Base-by-base conservation (phyloP, 2,113 vertebrate species). In the Caloenas nicobarica region DNA sequence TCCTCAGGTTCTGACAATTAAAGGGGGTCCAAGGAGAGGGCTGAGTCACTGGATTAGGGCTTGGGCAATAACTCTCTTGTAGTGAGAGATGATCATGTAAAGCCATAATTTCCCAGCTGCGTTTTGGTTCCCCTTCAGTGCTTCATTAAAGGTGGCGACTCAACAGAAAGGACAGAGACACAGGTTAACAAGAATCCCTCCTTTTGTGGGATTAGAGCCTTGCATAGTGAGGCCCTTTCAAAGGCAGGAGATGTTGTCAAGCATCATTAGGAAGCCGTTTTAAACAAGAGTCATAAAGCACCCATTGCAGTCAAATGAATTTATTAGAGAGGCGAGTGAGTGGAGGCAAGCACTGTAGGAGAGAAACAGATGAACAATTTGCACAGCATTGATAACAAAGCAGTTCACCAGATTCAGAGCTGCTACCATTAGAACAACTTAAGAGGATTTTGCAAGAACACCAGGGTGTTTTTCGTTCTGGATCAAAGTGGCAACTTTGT, bases 141-240 rank as follows among this genome's bases (percentile, higher is more conserved):
- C 95, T 97, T 97, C 97, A 97, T 97, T 97, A 97, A 97, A 97
- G 95, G 86, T 96, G 91, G 95, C 91, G 94, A 96, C 96, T 97
- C 92, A 86, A 94, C 91, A 94, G 94, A 95, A 95, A 95, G 87
- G 89, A 97, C 56, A 29, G 84, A 92, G 82, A 84, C 76, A 29
- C 95, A 95, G 94, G 95, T 96, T 95, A 97, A 97, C 96, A 96
- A 96, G 94, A 94, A 96, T 96, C 93, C 91, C 90, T 93, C 89
- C 97, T 97, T 97, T 97, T 93, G 96, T 83, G 70, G 92, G 95
- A 96, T 97, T 97, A 97, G 85, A 93, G 86, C 72, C 89, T 84
- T 62, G 94, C 87, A 78, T 90, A 80, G 92, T 16, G 13, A 93
- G 87, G 88, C 92, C 65, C 89, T 93, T 95, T 94, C 90, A 91